A percentile compares a stretch with the other conserved stretches of the same genome.
Conservation (phyloP, 2,113 vertebrate genomes). For the Aythya baeri region DNA sequence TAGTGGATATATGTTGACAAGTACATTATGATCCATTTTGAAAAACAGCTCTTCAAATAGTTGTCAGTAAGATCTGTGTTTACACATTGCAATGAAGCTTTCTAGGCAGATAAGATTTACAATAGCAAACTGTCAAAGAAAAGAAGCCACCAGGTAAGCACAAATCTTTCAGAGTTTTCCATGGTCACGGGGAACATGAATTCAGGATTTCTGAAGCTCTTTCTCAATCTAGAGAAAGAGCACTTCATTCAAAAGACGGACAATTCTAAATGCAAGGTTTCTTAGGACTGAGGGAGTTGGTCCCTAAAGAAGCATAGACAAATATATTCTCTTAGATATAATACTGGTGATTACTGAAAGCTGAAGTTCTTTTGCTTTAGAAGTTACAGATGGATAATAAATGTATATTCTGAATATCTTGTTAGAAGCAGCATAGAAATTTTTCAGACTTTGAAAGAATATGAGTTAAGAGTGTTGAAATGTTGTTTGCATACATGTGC, state of each 20-base stretch:
- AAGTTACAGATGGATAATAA: not conserved
- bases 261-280: not conserved
- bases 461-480: not conserved
- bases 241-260: not conserved
- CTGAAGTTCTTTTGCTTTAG: not conserved
- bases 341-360: not conserved
- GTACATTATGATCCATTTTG: not conserved
- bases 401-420: not conserved
- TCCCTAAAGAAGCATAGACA: not conserved
- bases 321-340: not conserved
- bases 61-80: not conserved
- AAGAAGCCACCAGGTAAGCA: not conserved
- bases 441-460: not conserved
- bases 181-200: not conserved
- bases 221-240: not conserved
- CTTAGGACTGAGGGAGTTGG: not conserved
- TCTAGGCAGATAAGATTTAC: not conserved
- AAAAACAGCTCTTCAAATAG: not conserved
- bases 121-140: not conserved
- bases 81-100: constrained; percentile 1
- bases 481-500: not conserved
- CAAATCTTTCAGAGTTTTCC: not conserved
- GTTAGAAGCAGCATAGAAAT: not conserved
- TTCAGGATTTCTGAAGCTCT: not conserved
- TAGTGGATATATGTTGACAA: not conserved